Percentiles rank a stretch among this genome's conserved stretches.
Evolutionary conservation across 2,888 invertebrate genomes (phyloP).

Genomic region (Anodontia alba): DNA sequence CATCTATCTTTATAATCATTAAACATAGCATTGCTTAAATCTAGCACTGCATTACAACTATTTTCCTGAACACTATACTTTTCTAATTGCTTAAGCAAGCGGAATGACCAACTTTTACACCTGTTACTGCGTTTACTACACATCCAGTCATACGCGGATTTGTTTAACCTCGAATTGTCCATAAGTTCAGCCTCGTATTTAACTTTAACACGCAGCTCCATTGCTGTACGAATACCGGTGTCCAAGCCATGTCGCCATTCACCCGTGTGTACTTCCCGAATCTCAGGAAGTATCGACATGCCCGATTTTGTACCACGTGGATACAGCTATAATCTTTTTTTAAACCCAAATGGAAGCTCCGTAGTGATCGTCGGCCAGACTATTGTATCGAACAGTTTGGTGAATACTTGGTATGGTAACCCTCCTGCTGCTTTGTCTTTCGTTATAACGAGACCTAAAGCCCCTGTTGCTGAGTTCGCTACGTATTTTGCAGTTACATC

Average conservation of each 20-base stretch:
- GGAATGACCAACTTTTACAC: slow-evolving; percentile 1
- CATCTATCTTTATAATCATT: slow-evolving; percentile 11
- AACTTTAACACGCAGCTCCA: slow-evolving; percentile 8
- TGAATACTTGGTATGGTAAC: slow-evolving; percentile 27
- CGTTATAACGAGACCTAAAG: slow-evolving; percentile 21
- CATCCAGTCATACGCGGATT: neutral
- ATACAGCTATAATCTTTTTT: neutral
- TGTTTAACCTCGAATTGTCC: slow-evolving; percentile 3
- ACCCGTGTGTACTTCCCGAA: slow-evolving; percentile 11
- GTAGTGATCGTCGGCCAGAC: slow-evolving; percentile 29
- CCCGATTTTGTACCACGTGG: slow-evolving; percentile 1
- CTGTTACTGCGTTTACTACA: neutral
- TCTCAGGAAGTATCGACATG: slow-evolving; percentile 22
- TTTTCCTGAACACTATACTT: neutral
- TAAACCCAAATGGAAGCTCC: slow-evolving; percentile 37
- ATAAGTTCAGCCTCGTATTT: neutral
- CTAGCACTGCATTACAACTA: neutral
- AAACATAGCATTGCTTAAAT: slow-evolving; percentile 9
- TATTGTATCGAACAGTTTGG: slow-evolving; percentile 24
- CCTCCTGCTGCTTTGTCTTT: slow-evolving; percentile 15
- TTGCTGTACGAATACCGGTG: slow-evolving; percentile 6
- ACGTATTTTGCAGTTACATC: slow-evolving; percentile 23
- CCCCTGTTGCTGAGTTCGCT: slow-evolving; percentile 20
- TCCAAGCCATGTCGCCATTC: slow-evolving; percentile 29
- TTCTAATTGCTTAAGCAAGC: slow-evolving; percentile 13